Base-by-base conservation (phyloP, 2,888 invertebrate genomes). In the Dilophus febrilis region DNA sequence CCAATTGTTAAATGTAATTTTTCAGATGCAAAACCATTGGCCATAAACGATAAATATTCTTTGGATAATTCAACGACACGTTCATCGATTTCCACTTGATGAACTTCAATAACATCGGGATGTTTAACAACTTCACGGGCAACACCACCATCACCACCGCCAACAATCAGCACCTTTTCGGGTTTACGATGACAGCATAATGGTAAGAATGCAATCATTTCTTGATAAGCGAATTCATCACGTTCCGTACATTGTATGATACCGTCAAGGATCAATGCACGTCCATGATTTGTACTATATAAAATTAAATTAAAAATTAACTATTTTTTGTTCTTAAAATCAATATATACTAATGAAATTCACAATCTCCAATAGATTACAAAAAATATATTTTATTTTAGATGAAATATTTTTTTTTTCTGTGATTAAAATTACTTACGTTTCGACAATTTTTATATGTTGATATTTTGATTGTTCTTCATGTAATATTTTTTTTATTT, bases 141-240 rank as follows among this genome's bases (percentile, higher is more conserved):
- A 4, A 95, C 94, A 2, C 97, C 98, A 0, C 97, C 98, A 62
- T 98, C 97, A 0, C 97, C 98, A 0, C 97, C 98, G 1, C 98
- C 97, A 16, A 98, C 88, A 47, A 97, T 90, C 27, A 97, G 66
- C 3, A 88, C 95, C 49, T 79, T 83, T 55, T 83, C 76, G 1
- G 98, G 98, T 52, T 81, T 76, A 5, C 83, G 78, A 63, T 98
- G 98, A 48, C 79, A 77, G 56, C 86, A 88, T 2, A 98, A 64
- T 0, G 98, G 92, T 35, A 98, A 61, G 58, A 92, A 91, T 0
- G 92, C 74, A 50, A 98, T 87, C 94, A 95, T 95, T 66, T 98
- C 98, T 64, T 97, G 97, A 61, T 98, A 98, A 0, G 94, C 77
- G 62, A 87, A 94, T 61, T 98, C 98, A 67, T 98, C 98, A 49